These are phyloP conservation scores for Trimorus sp. DNA, from an alignment of 2,888 invertebrate species.

Conservation along the genomic window DNA sequence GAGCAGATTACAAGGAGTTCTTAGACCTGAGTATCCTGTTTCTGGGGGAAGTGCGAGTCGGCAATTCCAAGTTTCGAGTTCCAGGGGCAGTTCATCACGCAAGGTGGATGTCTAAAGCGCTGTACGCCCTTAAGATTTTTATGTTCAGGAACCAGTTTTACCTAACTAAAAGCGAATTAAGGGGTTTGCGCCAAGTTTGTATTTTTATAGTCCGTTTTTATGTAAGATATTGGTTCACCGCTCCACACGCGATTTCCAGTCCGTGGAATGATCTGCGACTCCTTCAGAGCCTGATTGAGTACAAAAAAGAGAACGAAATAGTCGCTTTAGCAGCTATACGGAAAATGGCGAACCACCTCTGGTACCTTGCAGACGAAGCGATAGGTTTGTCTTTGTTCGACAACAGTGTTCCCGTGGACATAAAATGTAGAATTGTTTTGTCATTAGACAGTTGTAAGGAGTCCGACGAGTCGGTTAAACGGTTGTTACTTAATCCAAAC, in stretches of 20 bases:
- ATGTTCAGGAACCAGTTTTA: slow-evolving; percentile 58
- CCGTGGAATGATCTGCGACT: slow-evolving; percentile 44
- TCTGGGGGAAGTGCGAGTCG: slow-evolving; percentile 3
- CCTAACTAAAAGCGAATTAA: neutral
- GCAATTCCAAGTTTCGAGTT: slow-evolving; percentile 55
- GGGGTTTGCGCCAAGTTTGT: slow-evolving; percentile 39
- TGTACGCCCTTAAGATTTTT: slow-evolving; percentile 69
- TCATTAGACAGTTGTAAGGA: slow-evolving; percentile 13
- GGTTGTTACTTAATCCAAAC: neutral
- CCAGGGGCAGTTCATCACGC: slow-evolving; percentile 72
- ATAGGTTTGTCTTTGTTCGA: slow-evolving; percentile 54
- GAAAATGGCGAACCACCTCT: slow-evolving; percentile 48
- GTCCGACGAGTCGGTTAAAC: slow-evolving; percentile 3
- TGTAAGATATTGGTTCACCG: slow-evolving; percentile 49
- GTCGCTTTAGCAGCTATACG: slow-evolving; percentile 39
- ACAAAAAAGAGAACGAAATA: slow-evolving; percentile 18
- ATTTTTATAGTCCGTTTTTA: slow-evolving; percentile 53
- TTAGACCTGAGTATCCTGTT: slow-evolving; percentile 50
- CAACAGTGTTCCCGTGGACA: slow-evolving; percentile 23
- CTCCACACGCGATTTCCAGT: slow-evolving; percentile 38
- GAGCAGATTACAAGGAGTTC: slow-evolving; percentile 70
- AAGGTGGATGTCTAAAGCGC: slow-evolving; percentile 72
- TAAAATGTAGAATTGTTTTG: slow-evolving; percentile 41
- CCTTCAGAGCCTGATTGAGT: slow-evolving; percentile 43
- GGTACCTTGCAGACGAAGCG: slow-evolving; percentile 48